A percentile compares a stretch with the other conserved stretches of the same genome.
Evolutionary conservation across 2,888 invertebrate genomes (phyloP).

Genomic region (Lycaena phlaeas): DNA sequence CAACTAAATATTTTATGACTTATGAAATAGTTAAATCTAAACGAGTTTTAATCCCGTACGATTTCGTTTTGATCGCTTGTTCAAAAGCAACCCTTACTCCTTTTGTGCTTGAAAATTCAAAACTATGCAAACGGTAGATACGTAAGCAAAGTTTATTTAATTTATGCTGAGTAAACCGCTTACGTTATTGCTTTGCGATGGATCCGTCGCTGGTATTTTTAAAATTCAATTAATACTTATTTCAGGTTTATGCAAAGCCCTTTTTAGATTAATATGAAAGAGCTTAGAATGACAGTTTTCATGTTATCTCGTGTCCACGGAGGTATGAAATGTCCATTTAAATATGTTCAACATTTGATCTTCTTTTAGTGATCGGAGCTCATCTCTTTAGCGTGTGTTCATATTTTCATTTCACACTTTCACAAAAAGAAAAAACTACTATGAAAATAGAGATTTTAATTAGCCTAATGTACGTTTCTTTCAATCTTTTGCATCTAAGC

Average conservation of each 20-base stretch:
- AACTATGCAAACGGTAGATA: slow-evolving; percentile 10
- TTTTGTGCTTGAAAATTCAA: slow-evolving; percentile 7
- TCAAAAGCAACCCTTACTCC: slow-evolving; percentile 8
- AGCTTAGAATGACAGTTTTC: slow-evolving; percentile 3
- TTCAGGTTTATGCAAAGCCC: neutral
- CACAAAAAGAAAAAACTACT: slow-evolving; percentile 46
- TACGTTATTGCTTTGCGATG: slow-evolving; percentile 7
- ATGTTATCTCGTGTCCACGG: slow-evolving; percentile 2
- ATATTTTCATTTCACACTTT: slow-evolving; percentile 34
- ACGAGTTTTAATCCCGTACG: slow-evolving; percentile 13
- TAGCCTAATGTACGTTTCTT: slow-evolving; percentile 58
- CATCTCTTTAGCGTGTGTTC: slow-evolving; percentile 33
- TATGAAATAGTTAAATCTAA: slow-evolving; percentile 48
- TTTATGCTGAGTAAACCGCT: slow-evolving; percentile 8
- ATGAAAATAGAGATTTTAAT: slow-evolving; percentile 58
- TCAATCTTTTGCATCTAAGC: slow-evolving; percentile 8
- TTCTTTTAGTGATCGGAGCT: slow-evolving; percentile 58
- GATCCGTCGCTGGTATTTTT: slow-evolving; percentile 4
- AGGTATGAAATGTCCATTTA: slow-evolving; percentile 3
- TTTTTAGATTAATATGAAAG: slow-evolving; percentile 3
- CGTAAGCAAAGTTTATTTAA: slow-evolving; percentile 8
- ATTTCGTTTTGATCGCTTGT: slow-evolving; percentile 24
- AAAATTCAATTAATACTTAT: slow-evolving; percentile 6
- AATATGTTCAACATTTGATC: slow-evolving; percentile 33
- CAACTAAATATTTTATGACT: slow-evolving; percentile 65